Evolutionary conservation across 2,888 invertebrate species (phyloP).

Genomic region (Monopis laevigella): DNA sequence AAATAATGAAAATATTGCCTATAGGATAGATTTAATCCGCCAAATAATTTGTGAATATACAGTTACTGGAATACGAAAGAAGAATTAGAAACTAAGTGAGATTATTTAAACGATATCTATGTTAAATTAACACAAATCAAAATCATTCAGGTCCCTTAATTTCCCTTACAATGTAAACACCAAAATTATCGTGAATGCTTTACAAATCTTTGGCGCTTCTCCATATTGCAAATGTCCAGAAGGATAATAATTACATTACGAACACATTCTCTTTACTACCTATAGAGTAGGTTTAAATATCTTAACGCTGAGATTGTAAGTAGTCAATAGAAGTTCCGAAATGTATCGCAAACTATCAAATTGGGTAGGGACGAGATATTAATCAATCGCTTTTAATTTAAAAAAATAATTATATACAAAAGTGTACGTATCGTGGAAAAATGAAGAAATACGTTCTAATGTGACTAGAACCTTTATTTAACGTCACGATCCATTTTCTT

Average conservation of each 20-base stretch:
- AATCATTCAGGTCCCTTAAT: slow-evolving; percentile 66
- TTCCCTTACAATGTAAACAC: slow-evolving; percentile 61
- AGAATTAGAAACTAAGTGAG: slow-evolving; percentile 53
- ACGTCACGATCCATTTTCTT: slow-evolving; percentile 41
- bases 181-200: slow-evolving; percentile 53
- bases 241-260: slow-evolving; percentile 45
- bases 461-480: slow-evolving; percentile 54
- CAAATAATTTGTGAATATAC: too few species aligned
- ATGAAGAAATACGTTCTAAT: slow-evolving; percentile 35
- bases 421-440: neutral
- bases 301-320: slow-evolving; percentile 61
- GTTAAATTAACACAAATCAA: slow-evolving; percentile 54
- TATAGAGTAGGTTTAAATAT: slow-evolving; percentile 37
- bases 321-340: slow-evolving; percentile 63
- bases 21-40: too few species aligned
- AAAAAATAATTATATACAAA: neutral
- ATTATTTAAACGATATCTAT: slow-evolving; percentile 63
- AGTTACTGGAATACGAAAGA: slow-evolving; percentile 29
- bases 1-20: too few species aligned
- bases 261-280: slow-evolving; percentile 52
- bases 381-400: too few species aligned
- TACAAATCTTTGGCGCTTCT: slow-evolving; percentile 66
- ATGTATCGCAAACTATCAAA: slow-evolving; percentile 37
- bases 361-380: slow-evolving; percentile 33
- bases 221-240: slow-evolving; percentile 48